Conservation (phyloP, 2,797 vertebrate genomes). For the Crocodylus rhombifer region DNA sequence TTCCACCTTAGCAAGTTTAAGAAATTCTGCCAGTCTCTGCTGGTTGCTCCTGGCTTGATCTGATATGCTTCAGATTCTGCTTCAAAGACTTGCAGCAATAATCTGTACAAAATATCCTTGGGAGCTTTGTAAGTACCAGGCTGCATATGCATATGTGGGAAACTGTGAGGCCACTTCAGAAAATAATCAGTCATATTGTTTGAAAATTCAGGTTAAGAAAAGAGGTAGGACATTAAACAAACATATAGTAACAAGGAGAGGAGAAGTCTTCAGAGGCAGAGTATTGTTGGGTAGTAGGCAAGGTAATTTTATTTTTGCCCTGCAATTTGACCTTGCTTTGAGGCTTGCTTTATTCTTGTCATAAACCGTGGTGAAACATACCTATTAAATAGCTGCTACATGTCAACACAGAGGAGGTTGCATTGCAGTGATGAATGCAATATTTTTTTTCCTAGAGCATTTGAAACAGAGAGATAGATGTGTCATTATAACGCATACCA, state of each 20-base stretch:
- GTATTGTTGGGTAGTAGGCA: background rate
- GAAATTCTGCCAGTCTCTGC: background rate
- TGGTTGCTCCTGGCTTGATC: background rate
- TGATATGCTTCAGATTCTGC: background rate
- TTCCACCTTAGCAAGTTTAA: background rate
- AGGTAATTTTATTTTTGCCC: background rate
- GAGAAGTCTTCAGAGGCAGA: background rate
- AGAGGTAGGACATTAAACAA: background rate
- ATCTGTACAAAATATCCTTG: background rate
- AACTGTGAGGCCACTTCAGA: background rate
- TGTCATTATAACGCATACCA: background rate
- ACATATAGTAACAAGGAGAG: background rate
- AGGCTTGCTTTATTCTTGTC: background rate
- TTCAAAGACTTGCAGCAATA: background rate
- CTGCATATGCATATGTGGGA: background rate
- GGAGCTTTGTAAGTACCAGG: background rate
- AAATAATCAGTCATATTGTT: background rate
- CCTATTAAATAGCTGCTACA: background rate
- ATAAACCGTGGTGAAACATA: background rate
- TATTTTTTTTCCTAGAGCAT: background rate
- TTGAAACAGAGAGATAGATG: background rate
- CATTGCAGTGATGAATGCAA: background rate
- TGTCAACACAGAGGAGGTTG: background rate
- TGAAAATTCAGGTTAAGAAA: background rate
- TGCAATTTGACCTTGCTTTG: conserved; percentile 19